These are phyloP conservation scores for Thymallus thymallus DNA, from an alignment of 2,113 vertebrate genomes.

Conservation along the genomic window DNA sequence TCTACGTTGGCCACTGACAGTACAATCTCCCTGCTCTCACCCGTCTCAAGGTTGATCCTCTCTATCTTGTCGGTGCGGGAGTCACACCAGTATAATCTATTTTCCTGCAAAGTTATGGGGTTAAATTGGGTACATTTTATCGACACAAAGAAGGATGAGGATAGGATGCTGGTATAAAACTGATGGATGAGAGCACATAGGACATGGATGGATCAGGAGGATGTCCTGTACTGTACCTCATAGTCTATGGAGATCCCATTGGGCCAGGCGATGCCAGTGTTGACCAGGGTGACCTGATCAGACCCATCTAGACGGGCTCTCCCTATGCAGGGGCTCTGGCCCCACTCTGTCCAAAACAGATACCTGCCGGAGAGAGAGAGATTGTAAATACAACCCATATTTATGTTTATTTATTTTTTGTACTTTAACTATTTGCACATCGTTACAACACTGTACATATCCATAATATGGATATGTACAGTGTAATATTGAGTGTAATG, in stretches of 20 bases:
- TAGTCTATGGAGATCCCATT: constrained; percentile 97
- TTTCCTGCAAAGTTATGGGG: constrained; percentile 84
- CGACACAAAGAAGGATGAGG: constrained; percentile 52
- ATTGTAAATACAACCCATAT: too few species aligned
- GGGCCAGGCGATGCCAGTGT: constrained; percentile 89
- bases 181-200: background rate
- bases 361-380: constrained; percentile 70
- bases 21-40: constrained; percentile 92
- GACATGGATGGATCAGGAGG: constrained; percentile 24
- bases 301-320: constrained; percentile 91
- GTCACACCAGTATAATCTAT: constrained; percentile 99
- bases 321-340: constrained; percentile 91
- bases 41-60: constrained; percentile 98
- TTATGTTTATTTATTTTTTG: too few species aligned
- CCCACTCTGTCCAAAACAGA: constrained; percentile 99
- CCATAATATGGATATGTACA: too few species aligned
- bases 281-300: constrained; percentile 89
- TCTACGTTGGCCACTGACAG: constrained; percentile 96
- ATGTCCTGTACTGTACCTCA: constrained; percentile 77
- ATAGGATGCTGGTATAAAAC: constrained; percentile 10
- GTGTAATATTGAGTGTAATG: too few species aligned
- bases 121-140: constrained; percentile 54
- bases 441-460: too few species aligned
- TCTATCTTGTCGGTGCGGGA: constrained; percentile 99
- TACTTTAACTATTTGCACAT: too few species aligned